Base-by-base conservation (phyloP, 2,113 vertebrate genomes). In the Eolophus roseicapilla region DNA sequence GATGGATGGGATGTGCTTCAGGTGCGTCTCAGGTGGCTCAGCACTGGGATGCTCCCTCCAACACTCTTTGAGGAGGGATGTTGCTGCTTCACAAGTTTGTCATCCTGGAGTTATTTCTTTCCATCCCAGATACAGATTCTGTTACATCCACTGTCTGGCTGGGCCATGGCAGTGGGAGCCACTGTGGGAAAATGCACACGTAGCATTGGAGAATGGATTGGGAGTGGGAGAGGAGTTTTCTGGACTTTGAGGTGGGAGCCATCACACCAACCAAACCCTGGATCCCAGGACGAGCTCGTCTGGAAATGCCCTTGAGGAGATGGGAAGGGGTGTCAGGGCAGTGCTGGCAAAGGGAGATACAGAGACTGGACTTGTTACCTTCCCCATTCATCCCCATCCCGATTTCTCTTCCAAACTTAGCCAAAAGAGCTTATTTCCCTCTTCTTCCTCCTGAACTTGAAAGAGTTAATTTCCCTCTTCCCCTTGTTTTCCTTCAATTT, bases 181-280 rank as follows among this genome's bases (percentile, higher is more conserved):
- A 6, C 53, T 8, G 4, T 20, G 77, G 73, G 71, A 80, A 83
- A 82, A 76, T 24, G 39, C 63, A 33, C 16, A 6, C 0, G 2
- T 3, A 2, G 37, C 0, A 0, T 6, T 2, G 4, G 41, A 69
- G 35, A 39, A 9, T 4, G 25, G 35, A 62, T 11, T 2, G 27
- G 4, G 27, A 3, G 10, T 4, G 5, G 39, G 33, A 78, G 68
- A 81, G 10, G 13, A 18, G 1, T 28, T 43, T 55, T 31, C 41
- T 28, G n/a, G 37, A 21, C 7, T 27, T 71, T 55, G 43, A n/a
- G 20, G n/a, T 39, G 46, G 33, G 41, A 85, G n/a, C 27, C 53
- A 17, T 0, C 53, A 14, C 0, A 6, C 21, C n/a, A 70, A 50
- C 15, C 55, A 31, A 86, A 75, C 41, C 71, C 76, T 13, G 44